These are phyloP conservation scores for Nysson spinosus DNA, from an alignment of 2,888 invertebrate genomes.

Conservation along the genomic window DNA sequence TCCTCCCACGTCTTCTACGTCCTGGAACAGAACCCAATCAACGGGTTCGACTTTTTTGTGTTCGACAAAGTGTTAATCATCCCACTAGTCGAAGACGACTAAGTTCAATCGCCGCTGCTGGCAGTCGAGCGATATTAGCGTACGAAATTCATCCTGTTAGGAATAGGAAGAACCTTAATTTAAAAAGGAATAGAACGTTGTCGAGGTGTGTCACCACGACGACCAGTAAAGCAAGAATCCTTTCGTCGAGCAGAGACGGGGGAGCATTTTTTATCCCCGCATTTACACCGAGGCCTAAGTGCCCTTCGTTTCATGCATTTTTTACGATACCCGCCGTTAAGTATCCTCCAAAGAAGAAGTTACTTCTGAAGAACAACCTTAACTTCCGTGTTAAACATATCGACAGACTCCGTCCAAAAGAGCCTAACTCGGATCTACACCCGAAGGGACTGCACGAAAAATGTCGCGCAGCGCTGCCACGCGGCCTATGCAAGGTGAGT, in stretches of 20 bases:
- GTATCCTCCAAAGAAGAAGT: slow-evolving; percentile 17
- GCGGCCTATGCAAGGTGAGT: slow-evolving; percentile 73
- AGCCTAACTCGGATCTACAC: slow-evolving; percentile 48
- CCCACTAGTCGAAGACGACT: not conserved
- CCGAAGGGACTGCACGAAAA: slow-evolving; percentile 57
- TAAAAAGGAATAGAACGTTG: not conserved
- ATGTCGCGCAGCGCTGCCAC: slow-evolving; percentile 76
- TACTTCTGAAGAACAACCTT: slow-evolving; percentile 31
- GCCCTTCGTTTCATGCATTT: slow-evolving; percentile 54
- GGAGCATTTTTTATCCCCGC: slow-evolving; percentile 51
- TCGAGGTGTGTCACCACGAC: not conserved
- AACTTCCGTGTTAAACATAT: slow-evolving; percentile 55
- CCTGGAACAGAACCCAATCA: slow-evolving; percentile 16
- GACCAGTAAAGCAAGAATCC: slow-evolving; percentile 9
- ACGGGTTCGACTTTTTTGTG: slow-evolving; percentile 9
- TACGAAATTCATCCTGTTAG: not conserved
- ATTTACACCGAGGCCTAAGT: slow-evolving; percentile 42
- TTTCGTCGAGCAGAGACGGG: slow-evolving; percentile 5
- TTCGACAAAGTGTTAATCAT: slow-evolving; percentile 2
- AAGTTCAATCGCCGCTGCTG: slow-evolving; percentile 25
- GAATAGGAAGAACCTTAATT: too few species aligned
- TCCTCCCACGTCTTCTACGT: slow-evolving; percentile 23
- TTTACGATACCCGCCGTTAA: slow-evolving; percentile 41
- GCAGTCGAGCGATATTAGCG: slow-evolving; percentile 14
- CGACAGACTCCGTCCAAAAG: slow-evolving; percentile 65